Evolutionary conservation across 2,113 vertebrate genomes (phyloP).

Genomic region (Xerus inauris): DNA sequence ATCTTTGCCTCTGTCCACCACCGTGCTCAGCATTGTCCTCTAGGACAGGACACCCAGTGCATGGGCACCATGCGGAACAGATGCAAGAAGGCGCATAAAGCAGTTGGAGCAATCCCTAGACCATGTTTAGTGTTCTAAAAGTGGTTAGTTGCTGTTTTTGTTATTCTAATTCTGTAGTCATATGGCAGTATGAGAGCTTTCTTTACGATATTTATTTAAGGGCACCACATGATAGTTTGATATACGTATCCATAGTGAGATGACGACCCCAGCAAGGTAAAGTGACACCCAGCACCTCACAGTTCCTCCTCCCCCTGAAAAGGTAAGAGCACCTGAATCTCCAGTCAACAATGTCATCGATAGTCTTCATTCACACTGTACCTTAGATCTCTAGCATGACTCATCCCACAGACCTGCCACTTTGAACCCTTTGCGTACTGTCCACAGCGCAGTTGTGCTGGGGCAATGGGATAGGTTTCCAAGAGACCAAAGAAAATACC

Average conservation of each 20-base stretch:
- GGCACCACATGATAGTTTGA: neutral
- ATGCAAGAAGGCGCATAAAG: neutral
- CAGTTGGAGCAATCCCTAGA: neutral
- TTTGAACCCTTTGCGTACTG: too few relatives aligned
- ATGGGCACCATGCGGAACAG: too few relatives aligned
- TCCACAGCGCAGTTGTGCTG: too few relatives aligned
- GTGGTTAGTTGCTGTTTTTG: neutral
- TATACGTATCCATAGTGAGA: neutral
- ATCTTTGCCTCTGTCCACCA: too few relatives aligned
- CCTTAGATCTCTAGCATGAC: too few relatives aligned
- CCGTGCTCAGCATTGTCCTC: too few relatives aligned
- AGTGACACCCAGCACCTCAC: neutral
- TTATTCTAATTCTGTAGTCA: neutral
- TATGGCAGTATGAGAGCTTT: neutral
- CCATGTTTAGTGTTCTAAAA: neutral
- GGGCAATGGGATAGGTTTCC: too few relatives aligned
- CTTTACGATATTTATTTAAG: neutral
- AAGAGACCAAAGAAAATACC: too few relatives aligned
- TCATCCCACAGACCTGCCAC: too few relatives aligned
- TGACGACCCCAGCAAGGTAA: neutral
- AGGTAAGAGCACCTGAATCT: neutral
- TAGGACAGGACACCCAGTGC: rapidly evolving
- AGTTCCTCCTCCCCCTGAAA: too few relatives aligned
- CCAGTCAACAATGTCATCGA: too few relatives aligned
- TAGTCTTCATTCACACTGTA: too few relatives aligned